Base-by-base conservation (phyloP, 2,113 vertebrate genomes). In the Amazona guildingii region DNA sequence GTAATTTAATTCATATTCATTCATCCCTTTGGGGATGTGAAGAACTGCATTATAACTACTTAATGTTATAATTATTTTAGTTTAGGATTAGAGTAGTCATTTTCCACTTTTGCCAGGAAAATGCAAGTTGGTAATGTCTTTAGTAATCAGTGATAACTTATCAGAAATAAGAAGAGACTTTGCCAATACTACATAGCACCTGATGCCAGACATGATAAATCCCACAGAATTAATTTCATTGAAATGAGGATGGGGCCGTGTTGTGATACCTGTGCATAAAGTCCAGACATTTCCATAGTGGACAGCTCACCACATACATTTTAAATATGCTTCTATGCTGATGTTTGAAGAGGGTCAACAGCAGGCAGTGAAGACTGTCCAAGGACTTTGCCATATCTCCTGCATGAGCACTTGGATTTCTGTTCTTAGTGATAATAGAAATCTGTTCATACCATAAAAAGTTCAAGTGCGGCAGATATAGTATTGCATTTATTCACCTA, bases 271-370 rank as follows among this genome's bases (percentile, higher is more conserved):
- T 37, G 21, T 41, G 8, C 28, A 55, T 8, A 6, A 59, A 52
- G 28, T 48, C 46, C 49, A 67, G 31, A 6, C 4, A 10, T 51
- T n/a, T 79, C 5, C 18, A 39, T 16, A 25, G 11, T 28, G 78
- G 75, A 80, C 41, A 96, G 81, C 17, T 92, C 83, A 95, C 66
- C 91, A 97, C 94, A 95, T 86, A 88, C 63, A 83, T 94, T 73
- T 89, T 92, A 84, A 96, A 83, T 74, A 94, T 62, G 49, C 15
- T 68, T 80, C 44, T 85, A 94, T 90, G 91, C 82, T 97, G 95
- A 73, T 92, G 78, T 62, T 96, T 54, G 95, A 92, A 96, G 70
- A 83, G 83, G n/a, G 54, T 81, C 74, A 90, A 28, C 17, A 33
- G 17, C 35, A 52, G 83, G 89, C 82, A 95, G 67, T 5, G 13